Conservation (phyloP, 64 coral and sea anemone genomes). For the Actinia tenebrosa region DNA sequence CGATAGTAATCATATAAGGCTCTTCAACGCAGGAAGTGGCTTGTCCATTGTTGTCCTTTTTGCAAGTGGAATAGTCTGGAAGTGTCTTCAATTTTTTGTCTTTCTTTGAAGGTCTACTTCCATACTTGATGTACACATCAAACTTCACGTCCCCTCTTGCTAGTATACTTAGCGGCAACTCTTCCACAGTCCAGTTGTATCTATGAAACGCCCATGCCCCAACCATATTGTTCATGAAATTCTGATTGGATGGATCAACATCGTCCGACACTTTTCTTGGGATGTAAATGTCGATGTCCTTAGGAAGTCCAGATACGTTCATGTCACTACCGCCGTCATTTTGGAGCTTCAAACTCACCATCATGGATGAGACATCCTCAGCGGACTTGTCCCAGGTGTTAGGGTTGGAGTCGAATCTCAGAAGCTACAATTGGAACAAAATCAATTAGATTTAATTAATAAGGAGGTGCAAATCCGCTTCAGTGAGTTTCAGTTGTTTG, state of each 20-base stretch:
- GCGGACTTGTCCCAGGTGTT: slow-evolving; percentile 28
- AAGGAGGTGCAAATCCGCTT: too few relatives aligned
- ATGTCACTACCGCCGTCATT: slow-evolving; percentile 14
- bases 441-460: background rate
- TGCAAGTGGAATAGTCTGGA: slow-evolving; percentile 66
- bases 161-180: slow-evolving; percentile 8
- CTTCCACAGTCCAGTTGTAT: slow-evolving; percentile 35
- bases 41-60: background rate
- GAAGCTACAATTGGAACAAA: background rate
- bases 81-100: slow-evolving; percentile 34
- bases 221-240: slow-evolving; percentile 37
- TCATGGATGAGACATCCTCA: slow-evolving; percentile 9
- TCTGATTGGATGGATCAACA: background rate
- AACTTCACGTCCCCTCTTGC: background rate
- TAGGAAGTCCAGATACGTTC: slow-evolving; percentile 15
- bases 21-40: slow-evolving; percentile 16
- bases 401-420: slow-evolving; percentile 25
- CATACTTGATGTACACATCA: slow-evolving; percentile 52
- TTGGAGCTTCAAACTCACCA: slow-evolving; percentile 29
- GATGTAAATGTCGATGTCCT: slow-evolving; percentile 25
- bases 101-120: slow-evolving; percentile 24
- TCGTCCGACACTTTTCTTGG: background rate
- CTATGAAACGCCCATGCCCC: slow-evolving; percentile 52
- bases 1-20: slow-evolving; percentile 43
- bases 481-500: too few relatives aligned